Evolutionary conservation across 2,888 invertebrate genomes (phyloP).

Genomic region (Trachelus tabidus): DNA sequence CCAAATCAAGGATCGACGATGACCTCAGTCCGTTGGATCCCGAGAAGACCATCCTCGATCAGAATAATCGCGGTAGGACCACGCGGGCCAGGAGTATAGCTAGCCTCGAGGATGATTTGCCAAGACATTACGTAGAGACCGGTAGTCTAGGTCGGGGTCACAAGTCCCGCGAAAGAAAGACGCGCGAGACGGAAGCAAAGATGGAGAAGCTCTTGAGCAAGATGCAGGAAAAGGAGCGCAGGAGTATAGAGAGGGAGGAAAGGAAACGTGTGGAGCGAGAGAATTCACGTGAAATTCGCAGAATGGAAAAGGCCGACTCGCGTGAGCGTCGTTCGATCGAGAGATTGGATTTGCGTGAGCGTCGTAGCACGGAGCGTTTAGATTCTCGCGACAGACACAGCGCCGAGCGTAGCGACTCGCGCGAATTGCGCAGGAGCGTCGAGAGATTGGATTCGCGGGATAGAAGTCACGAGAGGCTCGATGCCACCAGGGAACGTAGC

Average conservation of each 20-base stretch:
- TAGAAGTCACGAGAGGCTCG: constrained; percentile 44
- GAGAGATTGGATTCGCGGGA: constrained; percentile 53
- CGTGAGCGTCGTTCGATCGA: constrained; percentile 50
- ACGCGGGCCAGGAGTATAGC: constrained; percentile 56
- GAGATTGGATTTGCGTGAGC: constrained; percentile 46
- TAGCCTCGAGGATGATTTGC: constrained; percentile 53
- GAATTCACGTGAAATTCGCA: constrained; percentile 44
- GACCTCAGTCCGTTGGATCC: constrained; percentile 55
- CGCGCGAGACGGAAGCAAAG: constrained; percentile 43
- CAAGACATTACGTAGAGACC: constrained; percentile 52
- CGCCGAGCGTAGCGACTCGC: constrained; percentile 42
- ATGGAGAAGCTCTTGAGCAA: constrained; percentile 45
- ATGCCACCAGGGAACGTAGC: constrained; percentile 38
- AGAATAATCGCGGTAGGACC: constrained; percentile 38
- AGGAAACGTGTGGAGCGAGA: constrained; percentile 52
- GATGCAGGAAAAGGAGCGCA: constrained; percentile 50
- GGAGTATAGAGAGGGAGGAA: constrained; percentile 48
- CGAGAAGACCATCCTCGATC: constrained; percentile 37
- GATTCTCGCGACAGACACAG: constrained; percentile 40
- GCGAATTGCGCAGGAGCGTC: constrained; percentile 54
- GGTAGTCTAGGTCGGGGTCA: constrained; percentile 58
- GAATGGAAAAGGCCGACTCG: constrained; percentile 43
- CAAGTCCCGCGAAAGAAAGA: constrained; percentile 46
- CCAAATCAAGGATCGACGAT: constrained; percentile 62
- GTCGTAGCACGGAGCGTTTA: constrained; percentile 41